A percentile compares a stretch with the other conserved stretches of the same genome.
Conservation (phyloP, 2,113 vertebrate genomes). For the Meles meles region DNA sequence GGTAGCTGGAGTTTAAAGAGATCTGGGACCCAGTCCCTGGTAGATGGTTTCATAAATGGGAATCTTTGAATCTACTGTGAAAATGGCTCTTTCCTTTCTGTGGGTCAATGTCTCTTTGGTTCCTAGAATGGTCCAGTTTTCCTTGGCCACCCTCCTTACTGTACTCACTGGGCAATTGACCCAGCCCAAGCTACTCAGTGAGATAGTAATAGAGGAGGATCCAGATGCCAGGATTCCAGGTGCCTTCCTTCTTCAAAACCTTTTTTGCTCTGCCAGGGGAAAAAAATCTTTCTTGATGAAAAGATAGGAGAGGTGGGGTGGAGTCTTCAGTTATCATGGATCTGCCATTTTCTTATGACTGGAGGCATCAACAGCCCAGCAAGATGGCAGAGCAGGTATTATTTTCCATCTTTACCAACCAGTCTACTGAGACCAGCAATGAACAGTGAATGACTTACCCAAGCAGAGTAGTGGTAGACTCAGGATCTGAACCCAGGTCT, state of each 20-base stretch:
- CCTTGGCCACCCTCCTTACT: background rate
- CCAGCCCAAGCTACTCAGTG: background rate
- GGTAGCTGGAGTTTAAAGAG: background rate
- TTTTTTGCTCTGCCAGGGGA: background rate
- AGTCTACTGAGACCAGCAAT: background rate
- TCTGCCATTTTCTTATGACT: background rate
- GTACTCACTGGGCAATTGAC: background rate
- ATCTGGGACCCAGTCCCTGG: background rate
- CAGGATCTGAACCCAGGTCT: background rate
- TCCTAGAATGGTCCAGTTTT: background rate
- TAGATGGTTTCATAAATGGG: background rate
- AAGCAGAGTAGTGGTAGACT: background rate
- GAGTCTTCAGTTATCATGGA: background rate
- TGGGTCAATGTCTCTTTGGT: background rate
- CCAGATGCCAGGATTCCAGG: background rate
- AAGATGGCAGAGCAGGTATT: background rate
- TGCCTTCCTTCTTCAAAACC: background rate
- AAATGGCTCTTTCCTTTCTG: background rate
- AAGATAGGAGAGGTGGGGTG: background rate
- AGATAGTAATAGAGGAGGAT: background rate
- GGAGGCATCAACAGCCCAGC: background rate
- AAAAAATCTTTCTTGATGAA: background rate
- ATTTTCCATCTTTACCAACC: background rate
- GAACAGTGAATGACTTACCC: background rate
- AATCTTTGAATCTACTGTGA: background rate